Base-by-base conservation (phyloP, 1,140 invertebrate species). In the Sipha flava region DNA sequence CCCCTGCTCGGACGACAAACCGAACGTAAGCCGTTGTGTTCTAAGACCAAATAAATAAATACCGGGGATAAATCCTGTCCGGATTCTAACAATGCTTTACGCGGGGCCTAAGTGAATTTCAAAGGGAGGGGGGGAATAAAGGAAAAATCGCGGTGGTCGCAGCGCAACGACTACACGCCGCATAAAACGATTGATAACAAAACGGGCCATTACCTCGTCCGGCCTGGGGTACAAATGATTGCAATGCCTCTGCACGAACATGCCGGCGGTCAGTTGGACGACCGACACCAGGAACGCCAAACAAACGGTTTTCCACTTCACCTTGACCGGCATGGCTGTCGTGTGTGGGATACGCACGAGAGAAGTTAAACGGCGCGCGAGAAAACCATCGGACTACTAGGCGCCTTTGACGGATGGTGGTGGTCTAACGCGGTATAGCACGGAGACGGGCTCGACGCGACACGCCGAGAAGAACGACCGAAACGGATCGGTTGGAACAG, bases 151-250 rank as follows among this genome's bases (percentile, higher is more conserved):
- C n/a, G n/a, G n/a, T n/a, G n/a, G n/a, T n/a, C n/a, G n/a, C n/a
- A n/a, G n/a, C n/a, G n/a, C n/a, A n/a, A n/a, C n/a, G n/a, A n/a
- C n/a, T n/a, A n/a, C n/a, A n/a, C n/a, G 7, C 47, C 3, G 47
- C 3, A 49, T 49, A 49, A 49, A 49, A 21, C 1, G 2, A 3
- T n/a, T 49, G 3, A 21, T n/a, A n/a, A 21, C 3, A n/a, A 21
- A 49, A 2, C 47, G n/a, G n/a, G 54, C 12, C 3, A 85, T 86
- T 81, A 88, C 88, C 87, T 89, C 88, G 82, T 88, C 84, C 18
- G 85, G 83, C 57, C 85, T 85, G 18, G 88, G 88, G 84, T 88
- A 87, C 73, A 86, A 85, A 82, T 89, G 88, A 80, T 82, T 87
- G 85, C 88, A 89, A 59, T 87, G 85, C 26, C 85, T 84, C 79